Conservation (phyloP, 2,888 invertebrate genomes). For the Limnephilus auricula region DNA sequence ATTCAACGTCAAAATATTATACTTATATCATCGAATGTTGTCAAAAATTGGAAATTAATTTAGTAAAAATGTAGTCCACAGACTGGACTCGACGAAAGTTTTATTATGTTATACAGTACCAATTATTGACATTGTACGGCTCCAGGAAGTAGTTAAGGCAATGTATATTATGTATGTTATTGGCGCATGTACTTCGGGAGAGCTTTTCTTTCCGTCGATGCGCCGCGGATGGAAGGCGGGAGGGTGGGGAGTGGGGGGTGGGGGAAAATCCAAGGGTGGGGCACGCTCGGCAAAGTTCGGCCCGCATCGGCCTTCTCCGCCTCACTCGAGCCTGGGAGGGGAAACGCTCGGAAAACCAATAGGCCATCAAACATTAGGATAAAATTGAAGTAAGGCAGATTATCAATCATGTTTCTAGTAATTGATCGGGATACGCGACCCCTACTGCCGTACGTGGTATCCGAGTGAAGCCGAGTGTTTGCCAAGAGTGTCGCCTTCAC, state of each 20-base stretch:
- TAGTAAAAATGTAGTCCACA: not conserved
- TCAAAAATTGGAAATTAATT: not conserved
- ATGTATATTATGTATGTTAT: conserved; percentile 70
- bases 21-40: not conserved
- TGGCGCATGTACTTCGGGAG: conserved; percentile 74
- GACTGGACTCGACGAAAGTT: not conserved
- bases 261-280: conserved; percentile 57
- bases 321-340: conserved; percentile 61
- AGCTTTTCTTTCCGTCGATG: conserved; percentile 70
- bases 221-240: conserved; percentile 67
- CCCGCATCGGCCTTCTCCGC: conserved; percentile 48
- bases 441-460: not conserved
- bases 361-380: conserved; percentile 64
- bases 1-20: not conserved
- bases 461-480: conserved; percentile 8
- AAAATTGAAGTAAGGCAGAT: conserved; percentile 56
- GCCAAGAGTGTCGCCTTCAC: not conserved
- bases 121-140: not conserved
- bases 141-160: conserved; percentile 71
- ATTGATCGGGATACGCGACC: conserved; percentile 41
- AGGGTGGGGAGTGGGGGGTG: conserved; percentile 54
- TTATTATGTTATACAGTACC: not conserved
- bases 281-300: conserved; percentile 58
- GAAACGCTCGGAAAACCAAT: conserved; percentile 64
- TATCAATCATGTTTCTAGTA: conserved; percentile 51